A percentile compares a stretch with the other conserved stretches of the same genome.
Conservation (phyloP, 2,888 invertebrate genomes). For the Prosapia bicincta region DNA sequence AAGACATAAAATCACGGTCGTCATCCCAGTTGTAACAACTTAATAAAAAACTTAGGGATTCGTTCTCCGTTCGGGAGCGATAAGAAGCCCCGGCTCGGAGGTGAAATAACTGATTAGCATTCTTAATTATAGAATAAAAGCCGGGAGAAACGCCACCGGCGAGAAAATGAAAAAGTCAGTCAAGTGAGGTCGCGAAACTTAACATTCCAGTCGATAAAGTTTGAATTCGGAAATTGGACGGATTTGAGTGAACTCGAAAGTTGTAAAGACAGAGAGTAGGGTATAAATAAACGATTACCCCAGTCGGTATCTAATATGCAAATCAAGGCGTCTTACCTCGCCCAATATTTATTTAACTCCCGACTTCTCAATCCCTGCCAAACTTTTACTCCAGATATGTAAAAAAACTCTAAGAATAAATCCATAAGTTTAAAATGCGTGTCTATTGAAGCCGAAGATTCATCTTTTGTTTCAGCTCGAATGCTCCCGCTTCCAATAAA, state of each 20-base stretch:
- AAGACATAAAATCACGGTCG: neutral
- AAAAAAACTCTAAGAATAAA: conserved; percentile 29
- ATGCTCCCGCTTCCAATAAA: conserved; percentile 18
- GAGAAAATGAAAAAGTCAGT: conserved; percentile 21
- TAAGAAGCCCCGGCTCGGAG: neutral
- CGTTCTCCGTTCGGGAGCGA: neutral
- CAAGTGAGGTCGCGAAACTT: conserved; percentile 24
- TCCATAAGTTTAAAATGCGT: conserved; percentile 36
- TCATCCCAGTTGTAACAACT: neutral
- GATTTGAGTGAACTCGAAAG: conserved; percentile 4
- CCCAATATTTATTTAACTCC: conserved; percentile 12
- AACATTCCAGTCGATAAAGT: conserved; percentile 32
- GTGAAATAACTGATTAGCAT: conserved; percentile 34
- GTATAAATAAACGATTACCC: conserved; percentile 38
- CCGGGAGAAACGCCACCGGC: conserved; percentile 9
- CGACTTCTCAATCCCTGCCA: conserved; percentile 8
- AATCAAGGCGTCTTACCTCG: conserved; percentile 21
- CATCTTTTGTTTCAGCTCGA: conserved; percentile 6
- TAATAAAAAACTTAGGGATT: neutral
- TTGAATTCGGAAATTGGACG: conserved; percentile 10
- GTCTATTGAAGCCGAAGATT: conserved; percentile 34
- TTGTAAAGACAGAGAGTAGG: conserved; percentile 12
- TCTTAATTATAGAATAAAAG: conserved; percentile 34
- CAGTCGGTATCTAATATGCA: conserved; percentile 28
- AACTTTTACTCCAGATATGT: conserved; percentile 11